phyloP scores from a whole-genome alignment of 2,113 vertebrate genomes.

The Herpailurus yagouaroundi region DNA sequence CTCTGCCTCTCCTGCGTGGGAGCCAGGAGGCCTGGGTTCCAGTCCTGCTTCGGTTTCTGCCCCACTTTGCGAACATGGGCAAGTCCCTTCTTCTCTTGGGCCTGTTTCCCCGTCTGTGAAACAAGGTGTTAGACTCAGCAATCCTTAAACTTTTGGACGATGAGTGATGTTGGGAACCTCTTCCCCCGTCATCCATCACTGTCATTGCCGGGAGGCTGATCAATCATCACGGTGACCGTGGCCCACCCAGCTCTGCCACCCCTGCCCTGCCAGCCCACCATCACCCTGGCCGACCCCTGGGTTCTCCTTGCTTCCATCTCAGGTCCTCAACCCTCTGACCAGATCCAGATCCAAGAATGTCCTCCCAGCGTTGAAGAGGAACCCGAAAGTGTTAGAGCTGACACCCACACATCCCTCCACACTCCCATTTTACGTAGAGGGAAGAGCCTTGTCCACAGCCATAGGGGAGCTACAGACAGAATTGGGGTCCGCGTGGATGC shows the following conservation, averaged over 20 bases:
- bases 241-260: not conserved
- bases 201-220: not conserved
- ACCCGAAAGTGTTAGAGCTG: not conserved
- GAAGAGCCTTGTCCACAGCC: not conserved
- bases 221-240: not conserved
- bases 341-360: not conserved
- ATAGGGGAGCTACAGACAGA: not conserved
- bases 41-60: not conserved
- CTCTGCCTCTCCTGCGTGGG: not conserved
- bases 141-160: not conserved
- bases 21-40: not conserved
- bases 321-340: not conserved
- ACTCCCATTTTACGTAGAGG: not conserved
- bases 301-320: not conserved
- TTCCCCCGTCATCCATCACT: not conserved
- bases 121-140: not conserved
- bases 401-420: not conserved
- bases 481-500: accelerated
- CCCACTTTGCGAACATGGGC: not conserved
- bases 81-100: not conserved
- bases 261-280: not conserved
- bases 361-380: not conserved
- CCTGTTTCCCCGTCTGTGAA: constrained; percentile 13
- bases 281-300: not conserved
- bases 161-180: not conserved